Evolutionary conservation across 1,140 invertebrate genomes (phyloP).

Genomic region (Battus philenor): DNA sequence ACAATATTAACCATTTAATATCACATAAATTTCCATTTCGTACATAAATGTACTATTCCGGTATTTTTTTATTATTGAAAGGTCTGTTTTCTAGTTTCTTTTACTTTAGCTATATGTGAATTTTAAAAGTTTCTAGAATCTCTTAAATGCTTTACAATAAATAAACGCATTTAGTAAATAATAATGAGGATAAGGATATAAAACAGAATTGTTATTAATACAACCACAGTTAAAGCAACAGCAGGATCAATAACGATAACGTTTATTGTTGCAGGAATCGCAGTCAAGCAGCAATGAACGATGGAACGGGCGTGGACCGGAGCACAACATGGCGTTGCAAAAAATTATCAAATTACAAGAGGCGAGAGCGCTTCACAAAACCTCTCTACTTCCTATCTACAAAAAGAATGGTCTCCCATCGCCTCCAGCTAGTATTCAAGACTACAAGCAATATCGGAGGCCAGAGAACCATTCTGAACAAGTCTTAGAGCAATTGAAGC

Average conservation of each 20-base stretch:
- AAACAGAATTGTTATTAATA: too few species aligned
- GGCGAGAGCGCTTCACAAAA: conserved; percentile 66
- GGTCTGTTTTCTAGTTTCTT: too few species aligned
- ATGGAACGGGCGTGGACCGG: conserved; percentile 59
- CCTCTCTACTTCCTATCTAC: conserved; percentile 65
- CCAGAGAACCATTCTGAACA: conserved; percentile 43
- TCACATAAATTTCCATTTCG: background rate
- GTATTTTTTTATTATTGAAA: background rate
- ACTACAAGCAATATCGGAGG: conserved; percentile 40
- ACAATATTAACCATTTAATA: background rate
- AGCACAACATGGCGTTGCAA: conserved; percentile 66
- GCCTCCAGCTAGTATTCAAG: conserved; percentile 38
- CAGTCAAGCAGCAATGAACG: conserved; percentile 60
- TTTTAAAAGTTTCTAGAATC: too few species aligned
- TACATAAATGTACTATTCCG: background rate
- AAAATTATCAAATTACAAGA: conserved; percentile 69
- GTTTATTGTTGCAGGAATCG: conserved; percentile 65
- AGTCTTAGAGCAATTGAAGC: conserved; percentile 59
- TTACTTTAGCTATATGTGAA: too few species aligned
- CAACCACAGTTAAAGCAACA: too few species aligned
- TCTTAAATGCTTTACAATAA: too few species aligned
- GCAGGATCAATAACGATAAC: too few species aligned
- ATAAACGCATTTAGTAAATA: too few species aligned
- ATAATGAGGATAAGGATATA: too few species aligned
- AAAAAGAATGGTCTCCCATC: conserved; percentile 64